phyloP scores from a whole-genome alignment of 2,113 vertebrate species.

The Monopterus albus region DNA sequence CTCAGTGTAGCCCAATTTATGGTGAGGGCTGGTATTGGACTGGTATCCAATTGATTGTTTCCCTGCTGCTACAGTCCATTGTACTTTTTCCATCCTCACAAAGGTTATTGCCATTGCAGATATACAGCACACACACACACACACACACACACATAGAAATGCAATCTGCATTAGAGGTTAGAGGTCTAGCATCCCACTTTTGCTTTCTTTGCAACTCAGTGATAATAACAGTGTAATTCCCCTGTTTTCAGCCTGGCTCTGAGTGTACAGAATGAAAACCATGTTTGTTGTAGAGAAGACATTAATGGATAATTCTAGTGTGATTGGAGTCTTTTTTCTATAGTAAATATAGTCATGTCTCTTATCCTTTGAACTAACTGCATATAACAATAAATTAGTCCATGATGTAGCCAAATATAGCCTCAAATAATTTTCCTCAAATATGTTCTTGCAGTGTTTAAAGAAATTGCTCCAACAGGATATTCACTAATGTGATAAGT shows the following conservation, averaged over 20 bases:
- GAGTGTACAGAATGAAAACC: not conserved
- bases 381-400: too few relatives aligned
- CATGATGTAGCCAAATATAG: not conserved
- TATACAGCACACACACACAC: constrained; percentile 5
- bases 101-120: constrained; percentile 49
- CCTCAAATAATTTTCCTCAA: too few relatives aligned
- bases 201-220: constrained; percentile 60
- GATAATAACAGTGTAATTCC: too few relatives aligned
- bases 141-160: too few relatives aligned
- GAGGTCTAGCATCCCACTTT: constrained; percentile 24
- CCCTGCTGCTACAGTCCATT: constrained; percentile 40
- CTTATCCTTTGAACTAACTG: not conserved
- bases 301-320: not conserved
- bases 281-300: not conserved
- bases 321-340: not conserved
- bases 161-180: too few relatives aligned
- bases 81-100: constrained; percentile 72
- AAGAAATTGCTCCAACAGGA: too few relatives aligned
- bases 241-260: not conserved
- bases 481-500: not conserved
- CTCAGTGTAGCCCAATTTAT: constrained; percentile 3
- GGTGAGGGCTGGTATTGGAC: constrained; percentile 58
- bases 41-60: constrained; percentile 66
- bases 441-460: too few relatives aligned
- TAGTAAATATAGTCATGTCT: not conserved